A percentile compares a stretch with the other conserved stretches of the same genome.
Evolutionary conservation across 2,113 vertebrate species (phyloP).

Genomic region (Crotophaga sulcirostris): DNA sequence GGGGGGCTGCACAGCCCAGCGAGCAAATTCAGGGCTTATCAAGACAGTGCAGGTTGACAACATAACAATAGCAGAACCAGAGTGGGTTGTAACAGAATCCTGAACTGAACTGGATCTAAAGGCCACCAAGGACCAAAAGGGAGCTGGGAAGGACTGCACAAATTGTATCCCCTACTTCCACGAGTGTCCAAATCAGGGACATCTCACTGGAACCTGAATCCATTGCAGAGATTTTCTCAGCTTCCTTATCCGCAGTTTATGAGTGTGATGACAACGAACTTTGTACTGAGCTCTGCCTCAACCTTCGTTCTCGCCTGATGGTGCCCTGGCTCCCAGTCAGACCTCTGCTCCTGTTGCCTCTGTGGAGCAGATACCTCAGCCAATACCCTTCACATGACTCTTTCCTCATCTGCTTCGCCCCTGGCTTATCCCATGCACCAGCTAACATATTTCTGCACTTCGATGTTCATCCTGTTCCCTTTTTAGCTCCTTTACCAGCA

Average conservation of each 20-base stretch:
- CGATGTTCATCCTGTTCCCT: background rate
- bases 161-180: background rate
- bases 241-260: background rate
- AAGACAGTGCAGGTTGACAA: fast-evolving
- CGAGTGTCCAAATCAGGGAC: fast-evolving
- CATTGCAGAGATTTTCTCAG: background rate
- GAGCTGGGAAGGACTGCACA: background rate
- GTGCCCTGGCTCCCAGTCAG: background rate
- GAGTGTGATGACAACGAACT: background rate
- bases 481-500: background rate
- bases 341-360: background rate
- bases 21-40: background rate
- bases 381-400: fast-evolving
- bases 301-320: background rate
- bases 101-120: fast-evolving
- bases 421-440: background rate
- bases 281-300: background rate
- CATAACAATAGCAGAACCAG: fast-evolving
- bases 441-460: background rate
- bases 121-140: background rate
- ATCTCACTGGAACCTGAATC: background rate
- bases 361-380: background rate
- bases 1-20: background rate
- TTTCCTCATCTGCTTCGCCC: background rate
- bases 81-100: background rate